Evolutionary conservation across 2,113 vertebrate species (phyloP), one percentile per base, ranked within the genome.

Genomic region (Rhinichthys klamathensis): DNA sequence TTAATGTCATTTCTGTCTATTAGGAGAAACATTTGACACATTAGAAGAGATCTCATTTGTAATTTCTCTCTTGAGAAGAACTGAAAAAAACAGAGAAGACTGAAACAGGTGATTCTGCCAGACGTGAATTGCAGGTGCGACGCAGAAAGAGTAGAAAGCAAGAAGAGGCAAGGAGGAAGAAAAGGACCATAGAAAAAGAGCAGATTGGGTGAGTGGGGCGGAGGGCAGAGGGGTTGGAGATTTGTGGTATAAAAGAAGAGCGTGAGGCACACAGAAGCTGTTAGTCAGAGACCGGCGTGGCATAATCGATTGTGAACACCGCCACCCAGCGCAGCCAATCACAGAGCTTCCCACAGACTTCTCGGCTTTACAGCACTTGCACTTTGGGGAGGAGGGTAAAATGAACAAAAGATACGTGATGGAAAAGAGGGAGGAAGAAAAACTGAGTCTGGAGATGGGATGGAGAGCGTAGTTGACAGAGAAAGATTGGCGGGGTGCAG

Each of bases 251-350:
- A 91, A 93, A 93, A 93, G 91, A 90, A 89, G 91, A 92, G 87
- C 25, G 30, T 86, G 90, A 89, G 83, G 91, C 90, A 91, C 91
- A 92, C 91, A 94, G 93, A 95, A 94, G 92, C 93, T 94, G 93
- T 94, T 94, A 94, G 92, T 87, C 84, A 91, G 92, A 93, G 93
- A 91, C 91, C 90, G 88, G 90, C 91, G 91, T 86, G 88, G 92
- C 92, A 88, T 94, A 95, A 95, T 95, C 95, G 92, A 95, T 95
- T 95, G 93, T 93, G 93, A 94, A 93, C 92, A 91, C 92, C 89
- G 90, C 89, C 87, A 85, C 89, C 86, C 90, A 92, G 91, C 90
- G 87, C 90, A 92, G 92, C 93, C 94, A 93, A 93, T 94, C 92
- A 92, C 86, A 80, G 83, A 88, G 89, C 92, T 91, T 91, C 92